Evolutionary conservation across 2,797 vertebrate species (phyloP).

Genomic region (Poecilia picta): DNA sequence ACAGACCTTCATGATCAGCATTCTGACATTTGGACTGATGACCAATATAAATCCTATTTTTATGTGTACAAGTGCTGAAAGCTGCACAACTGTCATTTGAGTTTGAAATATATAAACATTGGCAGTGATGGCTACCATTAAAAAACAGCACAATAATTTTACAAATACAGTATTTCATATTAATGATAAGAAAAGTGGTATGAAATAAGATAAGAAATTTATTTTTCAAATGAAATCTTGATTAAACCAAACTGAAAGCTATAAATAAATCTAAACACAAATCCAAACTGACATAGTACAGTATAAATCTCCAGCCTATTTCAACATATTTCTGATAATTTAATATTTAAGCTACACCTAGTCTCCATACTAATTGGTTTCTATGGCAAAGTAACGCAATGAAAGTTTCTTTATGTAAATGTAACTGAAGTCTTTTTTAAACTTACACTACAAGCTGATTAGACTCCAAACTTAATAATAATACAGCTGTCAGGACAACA

Average conservation of each 20-base stretch:
- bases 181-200: neutral
- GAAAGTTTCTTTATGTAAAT: neutral
- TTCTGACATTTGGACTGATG: neutral
- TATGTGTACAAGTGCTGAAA: neutral
- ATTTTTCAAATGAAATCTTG: neutral
- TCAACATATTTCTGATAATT: neutral
- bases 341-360: neutral
- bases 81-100: neutral
- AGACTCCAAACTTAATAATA: neutral
- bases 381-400: neutral
- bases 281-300: neutral
- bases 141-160: neutral
- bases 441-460: neutral
- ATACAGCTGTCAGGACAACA: neutral
- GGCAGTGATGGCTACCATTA: neutral
- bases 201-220: too few species aligned
- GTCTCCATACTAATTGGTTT: neutral
- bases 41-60: neutral
- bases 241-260: neutral
- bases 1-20: neutral
- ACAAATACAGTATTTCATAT: neutral
- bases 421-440: neutral
- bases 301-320: neutral
- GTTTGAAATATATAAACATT: neutral
- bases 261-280: neutral